phyloP scores from a whole-genome alignment of 2,888 invertebrate genomes.

The Callimorpha dominula region DNA sequence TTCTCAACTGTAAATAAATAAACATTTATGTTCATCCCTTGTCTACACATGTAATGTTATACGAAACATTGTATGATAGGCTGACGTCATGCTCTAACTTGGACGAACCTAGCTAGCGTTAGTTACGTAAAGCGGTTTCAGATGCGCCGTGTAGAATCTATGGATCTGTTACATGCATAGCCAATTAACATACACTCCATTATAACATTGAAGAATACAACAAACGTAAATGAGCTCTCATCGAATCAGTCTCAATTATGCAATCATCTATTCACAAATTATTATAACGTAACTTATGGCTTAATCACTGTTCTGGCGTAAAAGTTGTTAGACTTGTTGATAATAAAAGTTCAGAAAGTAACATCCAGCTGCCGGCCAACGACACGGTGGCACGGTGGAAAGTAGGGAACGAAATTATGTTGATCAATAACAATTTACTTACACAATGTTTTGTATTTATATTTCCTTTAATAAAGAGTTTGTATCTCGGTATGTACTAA shows the following conservation, averaged over 20 bases:
- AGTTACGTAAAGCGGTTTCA: constrained; percentile 32
- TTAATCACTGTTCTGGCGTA: constrained; percentile 29
- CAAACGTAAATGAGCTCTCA: constrained; percentile 6
- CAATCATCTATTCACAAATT: constrained; percentile 24
- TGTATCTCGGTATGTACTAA: not conserved
- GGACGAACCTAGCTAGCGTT: constrained; percentile 1
- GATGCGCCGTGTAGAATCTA: constrained; percentile 9
- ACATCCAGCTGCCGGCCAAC: constrained; percentile 23
- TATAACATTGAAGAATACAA: constrained; percentile 22
- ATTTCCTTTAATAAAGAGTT: constrained; percentile 2
- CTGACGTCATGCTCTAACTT: constrained; percentile 15
- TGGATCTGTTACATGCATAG: constrained; percentile 25
- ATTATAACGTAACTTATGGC: constrained; percentile 10
- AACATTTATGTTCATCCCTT: constrained; percentile 2
- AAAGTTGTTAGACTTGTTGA: constrained; percentile 30
- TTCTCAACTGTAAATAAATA: constrained; percentile 84
- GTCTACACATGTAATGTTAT: not conserved
- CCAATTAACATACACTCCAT: constrained; percentile 34
- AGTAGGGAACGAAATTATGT: constrained; percentile 36
- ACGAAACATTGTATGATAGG: not conserved
- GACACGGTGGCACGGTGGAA: constrained; percentile 28
- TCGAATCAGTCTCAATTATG: constrained; percentile 22
- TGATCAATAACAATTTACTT: constrained; percentile 32
- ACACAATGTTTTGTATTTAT: not conserved
- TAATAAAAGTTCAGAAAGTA: constrained; percentile 41